phyloP scores from a whole-genome alignment of 92 coral and sea anemone genomes.

The Phenganax subtilis region DNA sequence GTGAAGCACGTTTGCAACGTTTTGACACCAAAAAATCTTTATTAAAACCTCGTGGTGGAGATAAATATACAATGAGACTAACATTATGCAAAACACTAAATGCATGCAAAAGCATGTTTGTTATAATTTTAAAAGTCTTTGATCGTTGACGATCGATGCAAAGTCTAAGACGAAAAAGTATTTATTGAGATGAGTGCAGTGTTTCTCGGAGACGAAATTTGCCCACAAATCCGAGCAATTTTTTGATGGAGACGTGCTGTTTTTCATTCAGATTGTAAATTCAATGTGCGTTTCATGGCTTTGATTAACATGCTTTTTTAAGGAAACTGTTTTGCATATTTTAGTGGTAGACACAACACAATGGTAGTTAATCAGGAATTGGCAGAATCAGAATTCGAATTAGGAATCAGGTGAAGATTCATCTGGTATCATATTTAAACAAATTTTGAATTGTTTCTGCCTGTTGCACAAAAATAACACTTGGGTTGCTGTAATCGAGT shows the following conservation, averaged over 20 bases:
- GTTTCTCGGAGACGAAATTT: too few species aligned
- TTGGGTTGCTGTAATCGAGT: not conserved
- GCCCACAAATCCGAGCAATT: not conserved
- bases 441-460: not conserved
- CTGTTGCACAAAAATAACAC: not conserved
- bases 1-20: too few species aligned
- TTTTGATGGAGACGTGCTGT: not conserved
- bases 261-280: not conserved
- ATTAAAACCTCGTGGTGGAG: too few species aligned
- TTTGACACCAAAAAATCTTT: too few species aligned
- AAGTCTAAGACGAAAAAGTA: too few species aligned
- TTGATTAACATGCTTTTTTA: slow-evolving; percentile 13
- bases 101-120: too few species aligned
- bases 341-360: not conserved
- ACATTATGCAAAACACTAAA: too few species aligned
- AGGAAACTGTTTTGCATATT: slow-evolving; percentile 4
- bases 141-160: too few species aligned
- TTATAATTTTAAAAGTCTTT: too few species aligned
- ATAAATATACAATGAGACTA: too few species aligned
- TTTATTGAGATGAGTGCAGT: too few species aligned
- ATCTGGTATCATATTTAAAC: not conserved
- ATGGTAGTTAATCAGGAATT: not conserved
- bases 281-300: not conserved
- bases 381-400: too few species aligned
- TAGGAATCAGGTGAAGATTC: not conserved